phyloP scores from a whole-genome alignment of 92 coral and sea anemone species.

The Heteractis magnifica region DNA sequence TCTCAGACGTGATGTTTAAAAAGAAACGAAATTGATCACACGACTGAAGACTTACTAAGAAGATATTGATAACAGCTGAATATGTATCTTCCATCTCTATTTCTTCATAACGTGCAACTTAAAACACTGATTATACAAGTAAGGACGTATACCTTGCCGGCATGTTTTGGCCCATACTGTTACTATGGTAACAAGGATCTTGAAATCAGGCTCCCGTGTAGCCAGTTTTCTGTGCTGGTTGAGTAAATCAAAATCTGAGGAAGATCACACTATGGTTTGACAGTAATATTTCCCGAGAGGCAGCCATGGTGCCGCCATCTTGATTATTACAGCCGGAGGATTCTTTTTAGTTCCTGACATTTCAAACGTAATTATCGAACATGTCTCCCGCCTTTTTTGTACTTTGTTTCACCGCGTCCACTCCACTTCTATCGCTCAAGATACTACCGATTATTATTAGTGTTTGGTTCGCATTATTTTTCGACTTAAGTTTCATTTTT shows the following conservation, averaged over 20 bases:
- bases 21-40: neutral
- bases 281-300: neutral
- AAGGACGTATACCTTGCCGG: neutral
- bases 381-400: neutral
- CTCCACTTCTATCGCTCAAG: neutral
- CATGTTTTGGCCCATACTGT: neutral
- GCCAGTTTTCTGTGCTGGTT: slow-evolving; percentile 4
- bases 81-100: neutral
- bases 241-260: neutral
- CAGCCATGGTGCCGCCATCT: neutral
- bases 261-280: neutral
- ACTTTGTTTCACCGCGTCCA: slow-evolving; percentile 1
- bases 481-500: neutral
- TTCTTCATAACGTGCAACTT: too few species aligned
- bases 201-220: neutral
- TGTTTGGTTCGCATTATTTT: neutral
- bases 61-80: neutral
- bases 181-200: neutral
- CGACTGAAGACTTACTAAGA: too few species aligned
- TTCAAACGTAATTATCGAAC: neutral
- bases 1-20: neutral
- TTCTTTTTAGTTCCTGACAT: neutral
- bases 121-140: neutral
- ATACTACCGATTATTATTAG: neutral
- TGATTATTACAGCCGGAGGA: neutral